These are phyloP conservation scores for Morelia viridis DNA, from an alignment of 2,797 vertebrate species.

Conservation along the genomic window DNA sequence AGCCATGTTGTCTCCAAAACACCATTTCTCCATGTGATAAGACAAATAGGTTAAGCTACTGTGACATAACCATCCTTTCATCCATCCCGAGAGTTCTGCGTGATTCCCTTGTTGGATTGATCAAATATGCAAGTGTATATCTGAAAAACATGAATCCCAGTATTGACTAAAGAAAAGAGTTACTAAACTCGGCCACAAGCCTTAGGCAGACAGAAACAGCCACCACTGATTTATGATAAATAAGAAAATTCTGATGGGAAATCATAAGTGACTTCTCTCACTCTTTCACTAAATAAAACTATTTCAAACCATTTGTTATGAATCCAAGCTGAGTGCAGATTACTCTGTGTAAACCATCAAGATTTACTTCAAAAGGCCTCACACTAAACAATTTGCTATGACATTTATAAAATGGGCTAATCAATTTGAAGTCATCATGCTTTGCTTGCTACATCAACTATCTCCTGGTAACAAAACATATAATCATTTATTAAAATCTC, in stretches of 20 bases:
- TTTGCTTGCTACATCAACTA: constrained; percentile 73
- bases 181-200: constrained; percentile 67
- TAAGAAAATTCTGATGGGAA: constrained; percentile 75
- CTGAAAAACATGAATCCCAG: constrained; percentile 71
- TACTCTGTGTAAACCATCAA: constrained; percentile 70
- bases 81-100: constrained; percentile 22
- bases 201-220: constrained; percentile 67
- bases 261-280: constrained; percentile 71
- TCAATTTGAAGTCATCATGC: constrained; percentile 77
- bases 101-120: constrained; percentile 68
- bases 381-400: constrained; percentile 72
- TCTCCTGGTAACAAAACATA: constrained; percentile 72
- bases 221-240: constrained; percentile 73
- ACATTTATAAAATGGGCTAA: constrained; percentile 78
- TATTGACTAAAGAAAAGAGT: constrained; percentile 63
- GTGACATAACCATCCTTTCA: constrained; percentile 56
- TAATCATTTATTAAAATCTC: constrained; percentile 78
- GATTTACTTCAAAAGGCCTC: constrained; percentile 72
- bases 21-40: constrained; percentile 42
- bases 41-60: constrained; percentile 57
- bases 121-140: constrained; percentile 68
- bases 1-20: constrained; percentile 17
- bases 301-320: constrained; percentile 74
- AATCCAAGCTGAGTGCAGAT: constrained; percentile 71
- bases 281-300: constrained; percentile 73